These are phyloP conservation scores for Nestor notabilis DNA, from an alignment of 2,113 vertebrate species.

Conservation along the genomic window DNA sequence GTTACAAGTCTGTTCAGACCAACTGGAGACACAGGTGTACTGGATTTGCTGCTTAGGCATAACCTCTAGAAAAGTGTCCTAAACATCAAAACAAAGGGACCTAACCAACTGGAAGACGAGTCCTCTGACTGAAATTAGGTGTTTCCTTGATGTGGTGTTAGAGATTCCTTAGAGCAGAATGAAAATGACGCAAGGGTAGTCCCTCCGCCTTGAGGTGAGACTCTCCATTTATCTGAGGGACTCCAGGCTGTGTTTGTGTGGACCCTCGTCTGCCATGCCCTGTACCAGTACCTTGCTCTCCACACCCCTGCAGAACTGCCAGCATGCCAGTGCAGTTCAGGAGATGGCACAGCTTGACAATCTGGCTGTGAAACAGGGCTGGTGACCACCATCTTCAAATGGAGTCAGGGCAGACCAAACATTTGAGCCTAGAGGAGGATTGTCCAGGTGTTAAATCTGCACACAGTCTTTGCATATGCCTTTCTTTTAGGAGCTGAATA, in stretches of 20 bases:
- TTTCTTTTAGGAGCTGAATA: neutral
- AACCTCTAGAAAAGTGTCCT: neutral
- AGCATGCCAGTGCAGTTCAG: accelerated
- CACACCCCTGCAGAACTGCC: neutral
- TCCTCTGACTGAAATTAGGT: neutral
- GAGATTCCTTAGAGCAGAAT: neutral
- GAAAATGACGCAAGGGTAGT: neutral
- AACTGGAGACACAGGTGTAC: neutral
- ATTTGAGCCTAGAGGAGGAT: neutral
- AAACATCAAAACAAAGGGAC: neutral
- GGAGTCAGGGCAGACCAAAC: neutral
- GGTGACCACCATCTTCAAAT: neutral
- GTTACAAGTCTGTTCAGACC: neutral
- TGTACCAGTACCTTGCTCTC: accelerated
- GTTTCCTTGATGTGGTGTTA: neutral
- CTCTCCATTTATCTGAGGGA: neutral
- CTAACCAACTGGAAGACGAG: neutral
- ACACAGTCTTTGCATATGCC: accelerated
- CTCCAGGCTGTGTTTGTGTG: neutral
- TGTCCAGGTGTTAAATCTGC: neutral
- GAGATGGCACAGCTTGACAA: neutral
- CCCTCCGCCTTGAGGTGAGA: accelerated
- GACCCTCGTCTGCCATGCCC: neutral
- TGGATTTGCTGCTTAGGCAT: neutral
- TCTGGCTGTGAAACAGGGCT: accelerated